phyloP scores from a whole-genome alignment of 2,888 invertebrate genomes.

The Entomobrya multifasciata region DNA sequence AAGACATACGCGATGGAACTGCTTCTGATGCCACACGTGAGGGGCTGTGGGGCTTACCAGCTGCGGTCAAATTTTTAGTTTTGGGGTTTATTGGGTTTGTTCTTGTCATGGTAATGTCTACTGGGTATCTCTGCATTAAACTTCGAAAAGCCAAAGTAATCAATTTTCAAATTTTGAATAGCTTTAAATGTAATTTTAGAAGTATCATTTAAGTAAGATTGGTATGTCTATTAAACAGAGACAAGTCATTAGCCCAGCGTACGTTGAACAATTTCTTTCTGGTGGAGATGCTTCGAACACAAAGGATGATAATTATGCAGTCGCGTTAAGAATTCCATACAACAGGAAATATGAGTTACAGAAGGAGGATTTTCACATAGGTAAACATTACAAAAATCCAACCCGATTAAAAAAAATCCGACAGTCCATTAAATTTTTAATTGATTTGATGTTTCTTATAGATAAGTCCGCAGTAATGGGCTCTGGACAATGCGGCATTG shows the following conservation, averaged over 20 bases:
- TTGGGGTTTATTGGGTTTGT: slow-evolving; percentile 30
- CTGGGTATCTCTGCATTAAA: slow-evolving; percentile 33
- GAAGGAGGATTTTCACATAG: slow-evolving; percentile 48
- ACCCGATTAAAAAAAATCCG: too few relatives aligned
- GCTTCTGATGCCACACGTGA: too few relatives aligned
- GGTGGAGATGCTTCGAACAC: slow-evolving; percentile 35
- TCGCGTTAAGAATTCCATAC: slow-evolving; percentile 70
- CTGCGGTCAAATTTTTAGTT: not conserved
- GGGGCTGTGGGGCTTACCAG: not conserved
- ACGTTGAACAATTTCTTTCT: slow-evolving; percentile 51
- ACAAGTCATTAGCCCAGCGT: slow-evolving; percentile 46
- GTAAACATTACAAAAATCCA: slow-evolving; percentile 44
- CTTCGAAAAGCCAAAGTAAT: slow-evolving; percentile 50
- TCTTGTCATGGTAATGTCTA: not conserved
- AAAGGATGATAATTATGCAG: slow-evolving; percentile 49
- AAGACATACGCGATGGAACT: not conserved
- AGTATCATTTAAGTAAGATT: too few relatives aligned
- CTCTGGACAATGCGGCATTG: slow-evolving; percentile 63
- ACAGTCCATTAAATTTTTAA: too few relatives aligned
- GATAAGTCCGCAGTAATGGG: slow-evolving; percentile 58
- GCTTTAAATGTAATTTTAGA: too few relatives aligned
- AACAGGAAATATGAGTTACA: slow-evolving; percentile 53
- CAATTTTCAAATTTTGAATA: too few relatives aligned
- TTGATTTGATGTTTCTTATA: not conserved
- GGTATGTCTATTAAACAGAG: too few relatives aligned